phyloP scores from a whole-genome alignment of 2,113 vertebrate species.

The Pomatostomus ruficeps region DNA sequence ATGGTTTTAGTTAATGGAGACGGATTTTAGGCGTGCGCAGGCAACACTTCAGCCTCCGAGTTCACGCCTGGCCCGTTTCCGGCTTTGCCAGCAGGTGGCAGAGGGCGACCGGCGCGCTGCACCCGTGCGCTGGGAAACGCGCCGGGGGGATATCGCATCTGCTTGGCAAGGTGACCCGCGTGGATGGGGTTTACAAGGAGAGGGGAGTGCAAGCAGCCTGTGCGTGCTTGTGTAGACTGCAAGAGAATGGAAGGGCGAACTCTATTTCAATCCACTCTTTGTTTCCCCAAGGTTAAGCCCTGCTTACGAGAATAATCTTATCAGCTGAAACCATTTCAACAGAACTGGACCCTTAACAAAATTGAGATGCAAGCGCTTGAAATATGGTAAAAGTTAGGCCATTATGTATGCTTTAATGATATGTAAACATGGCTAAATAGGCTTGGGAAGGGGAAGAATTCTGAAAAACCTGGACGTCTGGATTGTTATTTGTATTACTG shows the following conservation, averaged over 20 bases:
- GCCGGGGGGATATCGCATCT: accelerated
- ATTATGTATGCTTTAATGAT: not conserved
- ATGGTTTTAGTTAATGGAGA: not conserved
- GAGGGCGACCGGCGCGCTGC: not conserved
- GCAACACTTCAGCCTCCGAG: accelerated
- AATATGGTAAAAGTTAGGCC: not conserved
- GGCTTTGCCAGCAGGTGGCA: conserved; percentile 43
- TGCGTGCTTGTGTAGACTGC: not conserved
- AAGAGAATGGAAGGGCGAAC: not conserved
- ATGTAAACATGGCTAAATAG: not conserved
- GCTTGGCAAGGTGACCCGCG: not conserved
- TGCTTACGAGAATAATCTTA: conserved; percentile 52
- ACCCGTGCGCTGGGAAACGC: accelerated
- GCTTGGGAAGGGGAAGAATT: not conserved
- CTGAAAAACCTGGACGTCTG: not conserved
- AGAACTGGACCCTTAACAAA: not conserved
- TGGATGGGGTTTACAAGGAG: not conserved
- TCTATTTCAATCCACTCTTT: conserved; percentile 11
- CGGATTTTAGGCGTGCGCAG: accelerated
- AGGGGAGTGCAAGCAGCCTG: not conserved
- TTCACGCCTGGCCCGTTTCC: not conserved
- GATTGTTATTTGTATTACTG: not conserved
- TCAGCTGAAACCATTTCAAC: conserved; percentile 3
- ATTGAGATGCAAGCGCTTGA: not conserved
- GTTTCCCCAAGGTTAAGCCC: conserved; percentile 51